A percentile compares a stretch with the other conserved stretches of the same genome.
Evolutionary conservation across 2,888 invertebrate genomes (phyloP).

Genomic region (Macrophya annulata): DNA sequence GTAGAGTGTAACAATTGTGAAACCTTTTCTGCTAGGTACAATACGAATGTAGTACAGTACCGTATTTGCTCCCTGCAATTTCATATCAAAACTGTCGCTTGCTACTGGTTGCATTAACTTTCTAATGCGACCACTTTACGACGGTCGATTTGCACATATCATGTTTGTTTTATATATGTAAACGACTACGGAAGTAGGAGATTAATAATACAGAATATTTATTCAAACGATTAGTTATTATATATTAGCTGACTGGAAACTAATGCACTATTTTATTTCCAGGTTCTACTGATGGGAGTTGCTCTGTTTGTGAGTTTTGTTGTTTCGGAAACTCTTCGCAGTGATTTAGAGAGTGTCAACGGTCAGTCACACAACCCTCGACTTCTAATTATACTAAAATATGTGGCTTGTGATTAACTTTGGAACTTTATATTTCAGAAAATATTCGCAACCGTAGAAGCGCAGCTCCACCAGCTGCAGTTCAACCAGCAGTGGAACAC

Average conservation of each 20-base stretch:
- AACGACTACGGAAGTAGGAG: not conserved
- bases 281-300: not conserved
- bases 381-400: not conserved
- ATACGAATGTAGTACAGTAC: not conserved
- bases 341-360: not conserved
- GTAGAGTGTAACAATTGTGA: not conserved
- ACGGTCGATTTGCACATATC: not conserved
- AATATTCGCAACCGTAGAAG: slow-evolving; percentile 11
- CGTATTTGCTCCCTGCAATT: not conserved
- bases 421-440: slow-evolving; percentile 23
- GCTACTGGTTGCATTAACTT: not conserved
- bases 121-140: slow-evolving; percentile 30
- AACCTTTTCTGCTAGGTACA: slow-evolving; percentile 6
- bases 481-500: slow-evolving; percentile 56
- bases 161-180: not conserved
- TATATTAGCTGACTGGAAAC: not conserved
- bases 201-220: not conserved
- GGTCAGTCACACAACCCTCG: not conserved
- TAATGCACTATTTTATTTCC: not conserved
- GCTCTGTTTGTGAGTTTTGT: slow-evolving; percentile 31
- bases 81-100: slow-evolving; percentile 13
- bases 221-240: no score
- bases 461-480: slow-evolving; percentile 18
- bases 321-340: slow-evolving; percentile 34
- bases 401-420: not conserved